These are phyloP conservation scores for Hycleus cichorii DNA, from an alignment of 1,140 invertebrate species.

Conservation along the genomic window DNA sequence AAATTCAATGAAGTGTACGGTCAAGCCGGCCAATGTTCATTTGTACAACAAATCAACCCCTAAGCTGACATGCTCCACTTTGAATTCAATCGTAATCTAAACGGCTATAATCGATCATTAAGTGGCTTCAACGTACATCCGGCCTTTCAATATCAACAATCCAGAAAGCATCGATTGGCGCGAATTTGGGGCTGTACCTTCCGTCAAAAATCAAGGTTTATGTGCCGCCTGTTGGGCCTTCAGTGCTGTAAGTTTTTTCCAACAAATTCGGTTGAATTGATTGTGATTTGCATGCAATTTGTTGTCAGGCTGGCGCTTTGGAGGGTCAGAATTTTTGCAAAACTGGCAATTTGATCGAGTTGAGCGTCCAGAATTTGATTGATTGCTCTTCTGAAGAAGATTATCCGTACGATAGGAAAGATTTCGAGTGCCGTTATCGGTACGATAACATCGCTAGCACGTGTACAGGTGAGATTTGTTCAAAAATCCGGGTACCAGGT, in stretches of 20 bases:
- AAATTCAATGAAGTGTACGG: constrained; percentile 14
- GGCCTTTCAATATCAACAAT: not conserved
- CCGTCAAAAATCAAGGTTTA: constrained; percentile 82
- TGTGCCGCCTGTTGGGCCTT: constrained; percentile 93
- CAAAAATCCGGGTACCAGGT: not conserved
- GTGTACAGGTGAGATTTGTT: constrained; percentile 27
- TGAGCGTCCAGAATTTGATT: constrained; percentile 61
- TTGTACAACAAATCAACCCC: constrained; percentile 11
- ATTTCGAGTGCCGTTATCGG: constrained; percentile 53
- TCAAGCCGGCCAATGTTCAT: constrained; percentile 10
- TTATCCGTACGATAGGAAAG: constrained; percentile 46
- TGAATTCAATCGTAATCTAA: constrained; percentile 12
- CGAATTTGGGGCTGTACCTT: constrained; percentile 72
- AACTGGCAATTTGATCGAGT: constrained; percentile 58
- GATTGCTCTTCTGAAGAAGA: constrained; percentile 42
- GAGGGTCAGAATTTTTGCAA: constrained; percentile 71
- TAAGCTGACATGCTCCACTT: constrained; percentile 11
- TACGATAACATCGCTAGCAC: constrained; percentile 49
- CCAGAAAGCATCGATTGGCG: constrained; percentile 72
- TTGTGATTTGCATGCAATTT: not conserved
- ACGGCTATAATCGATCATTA: not conserved
- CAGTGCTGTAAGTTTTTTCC: constrained; percentile 66
- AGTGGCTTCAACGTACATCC: not conserved
- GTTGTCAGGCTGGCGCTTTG: constrained; percentile 56
- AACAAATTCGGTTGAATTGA: constrained; percentile 46